Conservation (phyloP, 2,797 vertebrate species). For the Pitangus sulphuratus region DNA sequence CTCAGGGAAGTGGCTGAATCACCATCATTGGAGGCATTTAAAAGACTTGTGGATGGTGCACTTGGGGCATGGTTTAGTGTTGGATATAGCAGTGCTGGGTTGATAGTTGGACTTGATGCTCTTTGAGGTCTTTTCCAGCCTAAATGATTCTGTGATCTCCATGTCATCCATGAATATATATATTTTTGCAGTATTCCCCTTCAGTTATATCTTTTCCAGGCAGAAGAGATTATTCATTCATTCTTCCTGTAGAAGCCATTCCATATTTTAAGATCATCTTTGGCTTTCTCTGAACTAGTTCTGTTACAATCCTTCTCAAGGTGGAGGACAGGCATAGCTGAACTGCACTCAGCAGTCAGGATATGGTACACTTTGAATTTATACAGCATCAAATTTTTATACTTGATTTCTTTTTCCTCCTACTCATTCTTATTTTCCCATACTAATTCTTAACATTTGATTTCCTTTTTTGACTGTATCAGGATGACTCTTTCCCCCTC, state of each 20-base stretch:
- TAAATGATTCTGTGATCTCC: not conserved
- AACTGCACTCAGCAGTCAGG: not conserved
- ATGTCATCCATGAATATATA: not conserved
- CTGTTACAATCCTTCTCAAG: not conserved
- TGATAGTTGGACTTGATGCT: not conserved
- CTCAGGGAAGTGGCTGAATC: not conserved
- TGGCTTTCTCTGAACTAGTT: not conserved
- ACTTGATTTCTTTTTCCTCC: not conserved
- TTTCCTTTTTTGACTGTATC: not conserved
- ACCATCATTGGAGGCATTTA: not conserved
- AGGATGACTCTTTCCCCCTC: not conserved
- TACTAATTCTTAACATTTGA: not conserved
- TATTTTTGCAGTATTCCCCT: not conserved
- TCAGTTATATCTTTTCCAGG: not conserved
- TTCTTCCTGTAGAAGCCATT: not conserved
- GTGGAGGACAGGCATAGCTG: not conserved
- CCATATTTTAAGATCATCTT: not conserved
- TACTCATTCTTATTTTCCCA: not conserved
- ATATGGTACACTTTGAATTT: not conserved
- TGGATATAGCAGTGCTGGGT: not conserved
- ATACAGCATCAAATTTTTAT: not conserved
- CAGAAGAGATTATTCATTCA: not conserved
- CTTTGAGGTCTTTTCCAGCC: rapidly evolving
- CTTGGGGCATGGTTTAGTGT: not conserved
- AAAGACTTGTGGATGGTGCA: too few relatives aligned